phyloP scores from a whole-genome alignment of 92 coral and sea anemone genomes.

The Epizoanthus stellaris region DNA sequence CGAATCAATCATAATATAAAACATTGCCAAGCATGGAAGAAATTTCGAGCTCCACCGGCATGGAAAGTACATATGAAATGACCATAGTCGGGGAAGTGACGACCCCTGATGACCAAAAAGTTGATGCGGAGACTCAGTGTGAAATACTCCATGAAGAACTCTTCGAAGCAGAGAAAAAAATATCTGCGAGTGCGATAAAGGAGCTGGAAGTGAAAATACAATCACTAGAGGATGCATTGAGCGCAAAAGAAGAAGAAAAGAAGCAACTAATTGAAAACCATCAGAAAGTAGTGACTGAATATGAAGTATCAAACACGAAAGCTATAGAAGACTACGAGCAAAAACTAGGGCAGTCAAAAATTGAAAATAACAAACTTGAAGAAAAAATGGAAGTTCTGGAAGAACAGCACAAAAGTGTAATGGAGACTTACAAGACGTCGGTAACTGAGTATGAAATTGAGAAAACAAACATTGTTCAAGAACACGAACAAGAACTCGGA shows the following conservation, averaged over 20 bases:
- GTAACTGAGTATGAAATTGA: slow-evolving; percentile 64
- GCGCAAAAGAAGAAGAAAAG: slow-evolving; percentile 41
- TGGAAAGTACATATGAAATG: not conserved
- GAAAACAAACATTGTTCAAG: slow-evolving; percentile 69
- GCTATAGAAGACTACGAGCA: slow-evolving; percentile 65
- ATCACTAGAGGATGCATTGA: not conserved
- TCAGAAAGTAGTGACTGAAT: slow-evolving; percentile 59
- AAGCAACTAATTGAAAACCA: slow-evolving; percentile 62
- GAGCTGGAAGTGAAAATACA: not conserved
- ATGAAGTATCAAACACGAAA: slow-evolving; percentile 64
- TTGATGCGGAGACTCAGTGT: slow-evolving; percentile 16
- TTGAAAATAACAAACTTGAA: slow-evolving; percentile 57
- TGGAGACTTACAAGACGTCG: slow-evolving; percentile 64
- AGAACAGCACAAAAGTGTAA: slow-evolving; percentile 50
- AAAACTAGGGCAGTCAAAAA: slow-evolving; percentile 43
- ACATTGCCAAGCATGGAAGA: not conserved
- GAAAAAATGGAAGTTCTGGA: slow-evolving; percentile 40
- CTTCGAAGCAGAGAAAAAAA: not conserved
- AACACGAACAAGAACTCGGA: slow-evolving; percentile 58
- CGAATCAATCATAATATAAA: not conserved
- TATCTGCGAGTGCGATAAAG: not conserved
- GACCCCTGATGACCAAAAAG: not conserved
- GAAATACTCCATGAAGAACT: not conserved
- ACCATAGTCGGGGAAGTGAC: no score
- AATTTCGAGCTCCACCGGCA: not conserved